phyloP scores from a whole-genome alignment of 2,888 invertebrate species.

The Synergus itoensis region DNA sequence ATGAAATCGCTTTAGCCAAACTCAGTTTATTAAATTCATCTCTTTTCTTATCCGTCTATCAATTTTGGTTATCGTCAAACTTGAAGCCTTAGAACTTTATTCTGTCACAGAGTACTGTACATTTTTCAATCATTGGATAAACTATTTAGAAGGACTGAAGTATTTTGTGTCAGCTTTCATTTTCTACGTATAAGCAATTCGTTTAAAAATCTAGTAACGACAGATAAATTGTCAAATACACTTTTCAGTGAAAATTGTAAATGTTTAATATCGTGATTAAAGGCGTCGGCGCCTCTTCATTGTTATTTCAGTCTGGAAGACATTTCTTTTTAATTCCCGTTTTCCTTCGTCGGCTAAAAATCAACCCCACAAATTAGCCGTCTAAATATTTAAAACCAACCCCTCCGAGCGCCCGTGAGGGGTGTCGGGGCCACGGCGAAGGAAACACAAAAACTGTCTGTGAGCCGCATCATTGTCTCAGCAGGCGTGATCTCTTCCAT shows the following conservation, averaged over 20 bases:
- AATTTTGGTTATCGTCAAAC: no score
- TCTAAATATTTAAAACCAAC: slow-evolving; percentile 73
- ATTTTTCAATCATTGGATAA: no score
- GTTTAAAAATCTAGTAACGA: no score
- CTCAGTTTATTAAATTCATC: slow-evolving; percentile 74
- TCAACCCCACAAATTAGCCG: slow-evolving; percentile 74
- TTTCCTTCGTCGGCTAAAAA: slow-evolving; percentile 69
- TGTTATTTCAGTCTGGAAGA: slow-evolving; percentile 77
- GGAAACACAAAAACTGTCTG: slow-evolving; percentile 69
- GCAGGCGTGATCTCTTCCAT: slow-evolving; percentile 70
- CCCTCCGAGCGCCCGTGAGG: slow-evolving; percentile 50
- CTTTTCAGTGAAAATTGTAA: slow-evolving; percentile 71
- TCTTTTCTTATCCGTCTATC: slow-evolving; percentile 44
- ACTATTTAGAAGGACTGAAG: no score
- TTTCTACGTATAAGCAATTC: no score
- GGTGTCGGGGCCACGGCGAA: slow-evolving; percentile 53
- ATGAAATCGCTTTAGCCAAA: slow-evolving; percentile 74
- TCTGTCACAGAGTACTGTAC: no score
- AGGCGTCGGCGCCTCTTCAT: slow-evolving; percentile 75
- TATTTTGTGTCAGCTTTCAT: no score
- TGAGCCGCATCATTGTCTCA: slow-evolving; percentile 67
- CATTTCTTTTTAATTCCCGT: slow-evolving; percentile 73
- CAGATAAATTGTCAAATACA: no score
- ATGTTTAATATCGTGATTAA: slow-evolving; percentile 78
- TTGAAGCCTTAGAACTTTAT: no score